Evolutionary conservation across 2,113 vertebrate species (phyloP).

Genomic region (Myotis yumanensis): DNA sequence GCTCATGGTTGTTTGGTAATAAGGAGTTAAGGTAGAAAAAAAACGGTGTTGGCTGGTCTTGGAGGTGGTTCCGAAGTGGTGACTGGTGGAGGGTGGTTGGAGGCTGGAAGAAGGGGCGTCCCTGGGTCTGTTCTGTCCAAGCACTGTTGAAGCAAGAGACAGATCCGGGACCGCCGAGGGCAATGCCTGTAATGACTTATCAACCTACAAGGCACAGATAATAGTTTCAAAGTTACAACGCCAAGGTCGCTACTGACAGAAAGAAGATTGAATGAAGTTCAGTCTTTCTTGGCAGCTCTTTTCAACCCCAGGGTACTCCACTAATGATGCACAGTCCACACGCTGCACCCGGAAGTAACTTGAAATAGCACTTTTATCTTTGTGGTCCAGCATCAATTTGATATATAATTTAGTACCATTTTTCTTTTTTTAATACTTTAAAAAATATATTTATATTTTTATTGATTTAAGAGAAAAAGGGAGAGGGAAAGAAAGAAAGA

Average conservation of each 20-base stretch:
- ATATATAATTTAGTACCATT: constrained; percentile 27
- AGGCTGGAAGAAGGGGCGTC: too few species aligned
- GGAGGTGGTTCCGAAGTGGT: too few species aligned
- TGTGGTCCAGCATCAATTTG: not conserved
- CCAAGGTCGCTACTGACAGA: not conserved
- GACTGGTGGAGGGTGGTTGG: too few species aligned
- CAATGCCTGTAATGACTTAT: not conserved
- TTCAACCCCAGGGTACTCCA: not conserved
- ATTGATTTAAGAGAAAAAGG: too few species aligned
- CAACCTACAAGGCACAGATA: not conserved
- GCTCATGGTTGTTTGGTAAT: too few species aligned
- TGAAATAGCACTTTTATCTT: constrained; percentile 5
- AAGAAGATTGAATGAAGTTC: not conserved
- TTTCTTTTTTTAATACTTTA: not conserved
- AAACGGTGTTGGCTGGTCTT: too few species aligned
- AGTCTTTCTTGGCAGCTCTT: not conserved
- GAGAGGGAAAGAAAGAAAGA: too few species aligned
- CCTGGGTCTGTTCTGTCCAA: too few species aligned
- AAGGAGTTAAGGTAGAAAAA: too few species aligned
- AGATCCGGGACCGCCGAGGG: too few species aligned
- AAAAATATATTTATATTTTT: not conserved
- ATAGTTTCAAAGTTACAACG: not conserved
- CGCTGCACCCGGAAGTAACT: not conserved
- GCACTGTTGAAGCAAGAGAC: too few species aligned
- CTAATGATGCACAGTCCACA: not conserved